phyloP scores from a whole-genome alignment of 2,797 vertebrate genomes.

The Onychomys arenicola region DNA sequence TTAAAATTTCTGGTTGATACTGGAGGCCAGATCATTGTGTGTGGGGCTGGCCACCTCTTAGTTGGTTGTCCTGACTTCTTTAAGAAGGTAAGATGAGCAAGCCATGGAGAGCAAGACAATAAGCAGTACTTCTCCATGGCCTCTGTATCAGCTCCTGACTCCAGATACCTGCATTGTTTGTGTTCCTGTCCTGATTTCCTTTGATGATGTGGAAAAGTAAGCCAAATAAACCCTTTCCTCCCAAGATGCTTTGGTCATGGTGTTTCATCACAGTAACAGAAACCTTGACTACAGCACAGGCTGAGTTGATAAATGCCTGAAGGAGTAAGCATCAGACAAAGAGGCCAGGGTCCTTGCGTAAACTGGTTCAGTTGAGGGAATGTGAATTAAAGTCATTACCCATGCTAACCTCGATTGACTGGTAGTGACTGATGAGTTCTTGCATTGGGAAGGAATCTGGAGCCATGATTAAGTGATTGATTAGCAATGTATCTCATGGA shows the following conservation, averaged over 20 bases:
- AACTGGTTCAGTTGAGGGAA: neutral
- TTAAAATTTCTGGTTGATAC: neutral
- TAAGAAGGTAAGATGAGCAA: neutral
- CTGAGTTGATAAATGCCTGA: neutral
- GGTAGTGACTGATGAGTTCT: neutral
- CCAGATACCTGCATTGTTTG: neutral
- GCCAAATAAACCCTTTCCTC: neutral
- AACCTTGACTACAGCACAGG: neutral
- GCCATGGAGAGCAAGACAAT: neutral
- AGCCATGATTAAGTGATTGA: neutral
- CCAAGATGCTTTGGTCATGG: neutral
- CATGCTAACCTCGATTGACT: neutral
- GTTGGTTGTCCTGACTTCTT: neutral
- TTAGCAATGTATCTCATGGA: conserved; percentile 5
- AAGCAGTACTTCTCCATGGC: too few species aligned
- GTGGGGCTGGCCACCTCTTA: neutral
- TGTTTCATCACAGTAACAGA: neutral
- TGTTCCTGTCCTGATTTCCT: neutral
- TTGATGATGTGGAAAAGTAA: neutral
- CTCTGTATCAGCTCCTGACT: neutral
- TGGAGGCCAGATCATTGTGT: neutral
- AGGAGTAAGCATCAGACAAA: neutral
- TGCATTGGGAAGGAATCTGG: neutral
- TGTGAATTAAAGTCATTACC: neutral
- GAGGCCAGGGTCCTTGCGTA: neutral